Base-by-base conservation (phyloP, 2,797 vertebrate species). In the Etheostoma perlongum region DNA sequence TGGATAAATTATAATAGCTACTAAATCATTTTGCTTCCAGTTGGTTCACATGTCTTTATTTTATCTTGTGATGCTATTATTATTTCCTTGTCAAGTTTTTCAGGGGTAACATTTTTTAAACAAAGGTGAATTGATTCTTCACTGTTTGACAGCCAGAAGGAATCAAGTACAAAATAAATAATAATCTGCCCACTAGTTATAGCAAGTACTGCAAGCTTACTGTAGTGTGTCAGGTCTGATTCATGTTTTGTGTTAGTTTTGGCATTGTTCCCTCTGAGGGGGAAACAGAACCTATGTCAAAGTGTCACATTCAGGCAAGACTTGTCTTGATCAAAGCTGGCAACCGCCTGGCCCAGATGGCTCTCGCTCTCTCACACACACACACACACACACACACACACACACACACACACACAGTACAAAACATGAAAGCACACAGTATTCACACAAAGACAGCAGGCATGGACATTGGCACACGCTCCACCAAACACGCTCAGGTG, bases 281-380 rank as follows among this genome's bases (percentile, higher is more conserved):
- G 65, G 74, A 85, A 83, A 82, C 72, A 78, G 74, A 79, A 86
- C 80, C 68, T 84, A 83, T 85, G 72, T 88, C 85, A 71, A 85
- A 78, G 67, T 83, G 83, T 88, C 86, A 80, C 61, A 85, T 74
- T 68, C 59, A 81, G 72, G 66, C 65, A 69, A 62, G 73, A 75
- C 77, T 83, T 74, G 78, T 80, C 77, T 73, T 86, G 87, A 89
- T 89, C 85, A 86, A 85, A 90, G 82, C 61, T 61, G 76, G 77
- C 65, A 72, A 49, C 61, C 33, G n/a, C 64, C 74, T 68, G 80
- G 40, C 72, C 67, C 74, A 83, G 53, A 75, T 62, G 33, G 42
- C 27, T 65, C 57, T 49, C 9, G 27, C 52, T 23, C n/a, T 40
- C 14, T 12, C 16, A 8, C 23, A 42, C 71, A 54, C 48, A 59